Evolutionary conservation across 2,113 vertebrate species (phyloP), one percentile per base, ranked within the genome.

Genomic region (Emydura subglobosa): DNA sequence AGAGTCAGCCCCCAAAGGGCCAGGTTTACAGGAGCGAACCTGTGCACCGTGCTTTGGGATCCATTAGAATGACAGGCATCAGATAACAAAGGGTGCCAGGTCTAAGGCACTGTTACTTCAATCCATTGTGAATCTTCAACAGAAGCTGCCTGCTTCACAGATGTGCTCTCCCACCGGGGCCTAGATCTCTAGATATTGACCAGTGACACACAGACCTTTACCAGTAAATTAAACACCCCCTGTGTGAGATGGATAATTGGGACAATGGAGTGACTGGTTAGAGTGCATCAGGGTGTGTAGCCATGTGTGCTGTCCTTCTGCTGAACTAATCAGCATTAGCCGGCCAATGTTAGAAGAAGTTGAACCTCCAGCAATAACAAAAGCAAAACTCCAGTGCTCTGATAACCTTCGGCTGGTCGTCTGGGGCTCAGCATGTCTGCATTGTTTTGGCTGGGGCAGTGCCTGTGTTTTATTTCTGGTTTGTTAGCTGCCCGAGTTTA

Each of bases 1-100:
- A 78, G 34, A 12, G 10, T 16, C 25, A 50, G 21, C 25, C 11
- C 54, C 44, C 59, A 81, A 25, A 0, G 0, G 29, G 29, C 13
- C 59, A 61, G 34, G 59, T 34, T 17, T 65, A 31, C 13, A 50
- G 47, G 27, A 54, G 39, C 34, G 55, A 80, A 29, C 7, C 10
- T 34, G n/a, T 65, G 59, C 13, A 16, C 29, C 14, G 14, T 16
- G 59, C 59, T 65, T 34, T 65, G 59, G 59, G 59, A 65, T 65
- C 59, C 59, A 31, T 12, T 50, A 50, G 49, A 50, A 50, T 17
- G 59, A 16, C 31, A 17, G 31, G 31, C 34, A 5, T 65, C 59
- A 34, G 13, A 7, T 34, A 31, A 31, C 2, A 6, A 16, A 34
- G 31, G 14, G 31, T 34, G 59, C n/a, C 34, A 24, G 9, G 19